Evolutionary conservation across 2,888 invertebrate genomes (phyloP), one percentile per base, ranked within the genome.

Genomic region (Caenorhabditis panamensis): DNA sequence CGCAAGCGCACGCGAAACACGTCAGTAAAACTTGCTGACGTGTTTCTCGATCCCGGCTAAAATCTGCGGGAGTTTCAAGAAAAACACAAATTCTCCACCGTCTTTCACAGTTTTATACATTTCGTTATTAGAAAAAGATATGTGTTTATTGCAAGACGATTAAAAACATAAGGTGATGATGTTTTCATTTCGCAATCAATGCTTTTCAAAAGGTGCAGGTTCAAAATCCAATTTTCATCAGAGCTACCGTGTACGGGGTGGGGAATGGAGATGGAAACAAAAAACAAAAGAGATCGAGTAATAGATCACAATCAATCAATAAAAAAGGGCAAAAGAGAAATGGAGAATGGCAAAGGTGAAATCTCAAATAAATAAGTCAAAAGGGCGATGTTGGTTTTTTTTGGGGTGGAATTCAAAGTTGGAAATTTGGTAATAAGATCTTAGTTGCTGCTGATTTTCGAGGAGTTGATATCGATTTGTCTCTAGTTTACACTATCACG

Each of bases 61-160:
- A 41, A 47, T 11, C 2, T 41, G 41, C 41, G 41, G 11, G 41
- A 41, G 13, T 11, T 13, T 22, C 11, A 51, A 51, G 22, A 51
- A 49, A 18, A 18, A 49, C 20, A 2, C 44, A 16, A 18, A 49
- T 8, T 6, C 18, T 20, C 47, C 18, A 49, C 47, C 4, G 31
- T 6, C 9, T 31, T 31, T 31, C n/a, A n/a, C n/a, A n/a, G n/a
- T n/a, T n/a, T 31, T 31, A 6, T 31, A 31, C 31, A 6, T 31
- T 31, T 31, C 9, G 5, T 31, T 31, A n/a, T n/a, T n/a, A n/a
- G n/a, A 53, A 53, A 20, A 22, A 22, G 75, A 75, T 75, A 75
- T 75, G 75, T 66, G 51, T 75, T 75, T 75, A 75, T 75, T 75
- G 53, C 51, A 36, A 51, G 56, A 72, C 63, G 59, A 41, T 59